Percentiles rank a stretch among this genome's conserved stretches.
Conservation (phyloP, 2,113 vertebrate species). For the Crotalus viridis region DNA sequence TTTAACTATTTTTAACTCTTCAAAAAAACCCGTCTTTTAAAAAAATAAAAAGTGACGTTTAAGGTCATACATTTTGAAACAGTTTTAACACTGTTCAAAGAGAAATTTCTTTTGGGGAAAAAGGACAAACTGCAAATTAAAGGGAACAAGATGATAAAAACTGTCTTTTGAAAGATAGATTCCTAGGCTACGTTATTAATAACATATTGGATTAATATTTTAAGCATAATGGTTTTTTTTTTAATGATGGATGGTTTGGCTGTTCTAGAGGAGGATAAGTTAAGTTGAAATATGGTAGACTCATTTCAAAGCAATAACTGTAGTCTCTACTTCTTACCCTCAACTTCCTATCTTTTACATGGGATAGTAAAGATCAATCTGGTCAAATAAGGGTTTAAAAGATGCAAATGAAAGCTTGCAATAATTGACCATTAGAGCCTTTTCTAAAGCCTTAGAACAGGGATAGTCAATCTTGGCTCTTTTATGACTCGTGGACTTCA, state of each 20-base stretch:
- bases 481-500: too few relatives aligned
- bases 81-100: conserved; percentile 35
- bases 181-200: conserved; percentile 56
- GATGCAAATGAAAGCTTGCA: not conserved
- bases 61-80: conserved; percentile 39
- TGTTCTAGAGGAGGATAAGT: not conserved
- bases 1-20: conserved; percentile 41
- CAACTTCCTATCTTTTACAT: not conserved
- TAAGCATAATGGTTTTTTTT: conserved; percentile 44
- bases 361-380: not conserved
- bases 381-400: not conserved
- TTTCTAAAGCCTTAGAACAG: not conserved
- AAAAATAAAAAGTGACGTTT: conserved; percentile 24
- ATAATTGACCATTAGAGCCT: not conserved
- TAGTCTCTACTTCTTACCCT: not conserved
- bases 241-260: conserved; percentile 40
- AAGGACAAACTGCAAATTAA: conserved; percentile 64
- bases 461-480: too few relatives aligned
- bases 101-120: conserved; percentile 50
- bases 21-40: not conserved
- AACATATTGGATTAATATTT: conserved; percentile 62
- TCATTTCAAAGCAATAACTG: not conserved
- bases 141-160: conserved; percentile 54
- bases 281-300: not conserved
- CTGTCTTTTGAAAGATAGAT: conserved; percentile 56